A percentile compares a stretch with the other conserved stretches of the same genome.
These are phyloP conservation scores for Emydura subglobosa DNA, from an alignment of 2,113 vertebrate genomes.

Conservation along the genomic window DNA sequence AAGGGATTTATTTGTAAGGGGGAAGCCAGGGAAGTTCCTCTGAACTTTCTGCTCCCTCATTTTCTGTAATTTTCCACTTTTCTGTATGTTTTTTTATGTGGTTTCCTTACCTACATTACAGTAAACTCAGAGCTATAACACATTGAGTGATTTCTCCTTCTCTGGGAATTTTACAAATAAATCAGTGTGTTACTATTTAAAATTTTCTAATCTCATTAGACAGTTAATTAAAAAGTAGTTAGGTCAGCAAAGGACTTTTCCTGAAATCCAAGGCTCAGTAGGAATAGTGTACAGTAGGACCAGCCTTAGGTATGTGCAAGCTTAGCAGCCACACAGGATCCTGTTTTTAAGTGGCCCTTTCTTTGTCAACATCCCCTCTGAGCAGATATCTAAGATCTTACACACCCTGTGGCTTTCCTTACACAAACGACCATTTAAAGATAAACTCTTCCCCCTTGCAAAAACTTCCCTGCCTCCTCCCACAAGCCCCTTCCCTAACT, in stretches of 20 bases:
- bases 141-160: neutral
- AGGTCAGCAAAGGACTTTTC: neutral
- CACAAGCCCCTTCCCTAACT: neutral
- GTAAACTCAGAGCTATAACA: neutral
- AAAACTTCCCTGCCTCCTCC: neutral
- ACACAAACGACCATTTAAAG: neutral
- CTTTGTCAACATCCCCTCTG: neutral
- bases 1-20: neutral
- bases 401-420: neutral
- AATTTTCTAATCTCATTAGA: neutral
- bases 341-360: neutral
- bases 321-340: neutral
- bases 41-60: neutral
- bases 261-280: neutral
- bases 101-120: neutral
- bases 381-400: neutral
- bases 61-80: neutral
- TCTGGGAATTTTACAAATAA: neutral
- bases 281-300: neutral
- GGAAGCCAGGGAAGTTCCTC: neutral
- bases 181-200: neutral
- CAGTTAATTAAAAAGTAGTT: conserved; percentile 4
- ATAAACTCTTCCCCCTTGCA: neutral
- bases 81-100: neutral
- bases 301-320: neutral